Evolutionary conservation across 2,888 invertebrate species (phyloP), one percentile per base, ranked within the genome.

Genomic region (Brassicogethes aeneus): DNA sequence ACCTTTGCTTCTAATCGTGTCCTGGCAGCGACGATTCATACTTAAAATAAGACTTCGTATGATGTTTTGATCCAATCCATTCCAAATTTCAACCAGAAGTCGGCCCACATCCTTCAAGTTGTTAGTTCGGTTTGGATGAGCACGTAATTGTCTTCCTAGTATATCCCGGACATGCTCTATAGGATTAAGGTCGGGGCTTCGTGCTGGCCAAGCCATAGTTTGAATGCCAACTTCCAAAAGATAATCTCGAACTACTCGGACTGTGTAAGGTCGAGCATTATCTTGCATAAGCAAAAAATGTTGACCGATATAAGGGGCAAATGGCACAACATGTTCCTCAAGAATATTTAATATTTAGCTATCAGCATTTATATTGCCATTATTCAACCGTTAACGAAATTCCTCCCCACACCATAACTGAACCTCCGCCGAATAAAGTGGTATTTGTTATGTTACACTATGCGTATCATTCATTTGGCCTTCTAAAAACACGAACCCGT

Each of bases 41-140:
- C 40, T 40, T 12, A 40, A 40, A 34, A 40, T 40, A 34, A 34
- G 34, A 34, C 12, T 46, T 43, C 37, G 36, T 39, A 34, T 66
- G 32, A 35, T 17, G 40, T 40, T 34, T 15, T 31, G 37, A 36
- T 29, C 33, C 16, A 36, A 40, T 39, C 31, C 17, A 30, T 44
- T 36, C 36, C 40, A 44, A 40, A 31, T 36, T 37, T 41, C 30
- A 47, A 36, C 39, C 39, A 39, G 33, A 39, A 2, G 39, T 39
- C 14, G 31, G 12, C 17, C 17, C 33, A 39, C 3, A 16, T 39
- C 16, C 33, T 3, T n/a, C 16, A 39, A 15, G 33, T 32, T 39
- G 12, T 39, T 39, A 23, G 23, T 5, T 23, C 23, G 23, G 23
- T 23, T 23, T 5, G 39, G 33, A 33, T 33, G 16, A 39, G 16